These are phyloP conservation scores for Glyphotaelius pellucidus DNA, from an alignment of 2,888 invertebrate genomes.

Conservation along the genomic window DNA sequence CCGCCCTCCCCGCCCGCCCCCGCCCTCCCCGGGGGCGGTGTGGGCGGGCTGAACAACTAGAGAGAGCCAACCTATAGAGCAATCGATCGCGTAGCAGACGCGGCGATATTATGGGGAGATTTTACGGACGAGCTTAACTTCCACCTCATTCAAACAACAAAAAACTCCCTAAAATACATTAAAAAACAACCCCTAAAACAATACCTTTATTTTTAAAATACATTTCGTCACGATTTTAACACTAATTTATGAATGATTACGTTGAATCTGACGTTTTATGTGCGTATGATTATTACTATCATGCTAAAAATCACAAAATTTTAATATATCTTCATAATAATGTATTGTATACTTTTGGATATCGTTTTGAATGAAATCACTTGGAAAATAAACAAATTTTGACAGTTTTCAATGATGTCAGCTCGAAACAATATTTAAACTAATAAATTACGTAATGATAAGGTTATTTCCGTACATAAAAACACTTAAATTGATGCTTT, in stretches of 20 bases:
- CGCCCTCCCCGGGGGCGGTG: background rate
- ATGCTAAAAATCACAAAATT: background rate
- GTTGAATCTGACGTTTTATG: background rate
- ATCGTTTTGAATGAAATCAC: background rate
- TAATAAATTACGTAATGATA: background rate
- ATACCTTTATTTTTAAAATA: background rate
- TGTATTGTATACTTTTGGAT: background rate
- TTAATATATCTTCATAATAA: background rate
- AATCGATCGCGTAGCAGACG: conserved; percentile 35
- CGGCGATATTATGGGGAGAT: conserved; percentile 34
- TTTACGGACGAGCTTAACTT: conserved; percentile 35
- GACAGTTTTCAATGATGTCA: background rate
- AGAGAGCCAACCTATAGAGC: conserved; percentile 21
- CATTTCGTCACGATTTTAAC: background rate
- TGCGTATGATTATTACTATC: background rate
- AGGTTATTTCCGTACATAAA: background rate
- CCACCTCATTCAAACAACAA: background rate
- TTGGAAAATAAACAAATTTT: background rate
- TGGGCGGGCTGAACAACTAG: conserved; percentile 19
- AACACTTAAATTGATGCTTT: background rate
- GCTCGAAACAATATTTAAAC: background rate
- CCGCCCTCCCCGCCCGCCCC: background rate
- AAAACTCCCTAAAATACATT: background rate
- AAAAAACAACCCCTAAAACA: background rate
- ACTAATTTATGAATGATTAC: background rate